A percentile compares a stretch with the other conserved stretches of the same genome.
These are phyloP conservation scores for Ophioninae sp. DNA, from an alignment of 2,888 invertebrate species.

Conservation along the genomic window DNA sequence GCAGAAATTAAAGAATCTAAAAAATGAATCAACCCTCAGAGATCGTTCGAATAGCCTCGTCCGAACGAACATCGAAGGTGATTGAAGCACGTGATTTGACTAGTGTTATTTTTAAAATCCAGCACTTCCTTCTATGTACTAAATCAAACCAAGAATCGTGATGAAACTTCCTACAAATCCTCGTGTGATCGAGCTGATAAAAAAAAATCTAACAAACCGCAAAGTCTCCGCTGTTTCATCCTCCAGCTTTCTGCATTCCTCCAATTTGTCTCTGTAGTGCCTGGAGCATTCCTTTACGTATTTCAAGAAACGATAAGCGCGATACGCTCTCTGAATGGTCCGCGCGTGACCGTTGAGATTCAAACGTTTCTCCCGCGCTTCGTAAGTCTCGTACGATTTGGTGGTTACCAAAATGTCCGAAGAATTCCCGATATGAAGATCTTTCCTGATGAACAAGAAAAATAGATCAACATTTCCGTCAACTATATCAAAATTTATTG, in stretches of 20 bases:
- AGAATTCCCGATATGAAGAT: constrained; percentile 84
- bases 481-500: too few relatives aligned
- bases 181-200: neutral
- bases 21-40: neutral
- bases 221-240: constrained; percentile 81
- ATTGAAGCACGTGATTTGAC: too few relatives aligned
- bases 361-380: constrained; percentile 83
- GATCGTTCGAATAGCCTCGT: too few relatives aligned
- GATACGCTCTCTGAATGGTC: constrained; percentile 86
- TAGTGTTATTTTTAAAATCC: too few relatives aligned
- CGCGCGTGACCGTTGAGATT: constrained; percentile 82
- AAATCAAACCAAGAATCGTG: neutral
- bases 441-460: constrained; percentile 72
- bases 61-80: too few relatives aligned
- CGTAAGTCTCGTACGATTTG: constrained; percentile 86
- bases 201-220: constrained; percentile 50
- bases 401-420: constrained; percentile 85
- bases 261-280: constrained; percentile 82
- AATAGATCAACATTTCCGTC: neutral
- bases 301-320: constrained; percentile 83
- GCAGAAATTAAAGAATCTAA: neutral
- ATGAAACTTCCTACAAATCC: neutral
- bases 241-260: constrained; percentile 83
- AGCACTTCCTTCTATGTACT: too few relatives aligned
- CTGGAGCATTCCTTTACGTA: constrained; percentile 82